Evolutionary conservation across 2,888 invertebrate species (phyloP), one percentile per base, ranked within the genome.

Genomic region (Oligia latruncula): DNA sequence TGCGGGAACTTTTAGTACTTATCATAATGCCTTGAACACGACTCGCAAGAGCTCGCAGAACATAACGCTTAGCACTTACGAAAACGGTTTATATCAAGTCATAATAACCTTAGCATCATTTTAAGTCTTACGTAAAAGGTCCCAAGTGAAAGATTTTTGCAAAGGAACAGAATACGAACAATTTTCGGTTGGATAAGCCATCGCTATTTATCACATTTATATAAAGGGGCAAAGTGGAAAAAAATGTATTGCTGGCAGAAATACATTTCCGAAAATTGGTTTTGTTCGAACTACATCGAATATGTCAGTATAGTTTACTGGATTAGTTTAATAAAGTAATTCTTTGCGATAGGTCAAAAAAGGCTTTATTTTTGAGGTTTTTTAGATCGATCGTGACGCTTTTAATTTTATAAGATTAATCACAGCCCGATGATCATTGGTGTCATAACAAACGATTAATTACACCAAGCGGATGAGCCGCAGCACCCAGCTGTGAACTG

Each of bases 201-300:
- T 40, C 58, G 78, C 73, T 88, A 84, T 88, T 84, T 86, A 88
- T 88, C 64, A 86, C 87, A 84, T 88, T 86, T 77, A 81, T 77
- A 81, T 66, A 62, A 77, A 81, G 49, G 62, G 65, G 43, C 60
- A 62, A 71, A 71, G 58, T 58, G 74, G 49, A 75, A 80, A 77
- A 60, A 79, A 81, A 81, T 81, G 68, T 79, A 66, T 72, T 52
- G 77, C 71, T 71, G 60, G 40, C 62, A 80, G 60, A 79, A 81
- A 78, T 68, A 85, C 65, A 75, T 60, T 81, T 71, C 65, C 43
- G 67, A 74, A 87, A 81, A 87, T 84, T 88, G 74, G 70, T 78
- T 64, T 71, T 76, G 20, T 23, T 40, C 6, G 46, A 62, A 80
- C 62, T 62, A 71, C 68, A 46, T 71, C n/a, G 52, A 46, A 81